Evolutionary conservation across 1,140 invertebrate genomes (phyloP).

Genomic region (Rhizoglyphus robini): DNA sequence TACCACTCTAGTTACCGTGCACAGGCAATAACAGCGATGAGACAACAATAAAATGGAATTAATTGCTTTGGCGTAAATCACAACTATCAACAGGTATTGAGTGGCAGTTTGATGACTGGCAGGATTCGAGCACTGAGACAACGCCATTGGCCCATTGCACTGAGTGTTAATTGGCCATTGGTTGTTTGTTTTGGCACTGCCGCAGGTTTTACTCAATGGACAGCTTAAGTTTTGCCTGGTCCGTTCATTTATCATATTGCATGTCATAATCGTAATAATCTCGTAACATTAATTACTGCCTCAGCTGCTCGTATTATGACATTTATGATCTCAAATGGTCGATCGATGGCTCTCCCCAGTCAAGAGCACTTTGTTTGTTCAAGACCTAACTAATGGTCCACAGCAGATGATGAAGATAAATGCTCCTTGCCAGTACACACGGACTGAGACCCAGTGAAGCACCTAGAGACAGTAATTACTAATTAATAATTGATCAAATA

Average conservation of each 20-base stretch:
- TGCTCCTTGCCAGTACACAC: too few species aligned
- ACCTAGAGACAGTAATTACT: too few species aligned
- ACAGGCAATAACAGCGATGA: background rate
- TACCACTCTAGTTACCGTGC: background rate
- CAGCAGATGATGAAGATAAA: background rate
- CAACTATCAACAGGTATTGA: too few species aligned
- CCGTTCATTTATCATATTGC: background rate
- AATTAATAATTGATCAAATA: constrained; percentile 6
- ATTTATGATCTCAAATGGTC: constrained; percentile 8
- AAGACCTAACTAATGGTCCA: constrained; percentile 1
- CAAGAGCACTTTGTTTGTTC: background rate
- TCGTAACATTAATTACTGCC: constrained; percentile 10
- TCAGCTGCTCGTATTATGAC: background rate
- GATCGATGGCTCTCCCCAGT: background rate
- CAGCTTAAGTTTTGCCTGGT: too few species aligned
- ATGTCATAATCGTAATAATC: constrained; percentile 9
- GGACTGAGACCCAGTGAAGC: too few species aligned
- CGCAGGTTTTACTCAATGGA: too few species aligned
- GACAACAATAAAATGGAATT: background rate
- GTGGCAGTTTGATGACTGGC: too few species aligned
- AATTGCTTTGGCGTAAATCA: background rate
- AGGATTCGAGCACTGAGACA: too few species aligned
- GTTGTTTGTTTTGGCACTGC: too few species aligned
- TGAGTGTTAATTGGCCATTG: too few species aligned
- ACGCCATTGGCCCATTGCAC: too few species aligned